Evolutionary conservation across 2,113 vertebrate species (phyloP).

Genomic region (Australoheros scitulus): DNA sequence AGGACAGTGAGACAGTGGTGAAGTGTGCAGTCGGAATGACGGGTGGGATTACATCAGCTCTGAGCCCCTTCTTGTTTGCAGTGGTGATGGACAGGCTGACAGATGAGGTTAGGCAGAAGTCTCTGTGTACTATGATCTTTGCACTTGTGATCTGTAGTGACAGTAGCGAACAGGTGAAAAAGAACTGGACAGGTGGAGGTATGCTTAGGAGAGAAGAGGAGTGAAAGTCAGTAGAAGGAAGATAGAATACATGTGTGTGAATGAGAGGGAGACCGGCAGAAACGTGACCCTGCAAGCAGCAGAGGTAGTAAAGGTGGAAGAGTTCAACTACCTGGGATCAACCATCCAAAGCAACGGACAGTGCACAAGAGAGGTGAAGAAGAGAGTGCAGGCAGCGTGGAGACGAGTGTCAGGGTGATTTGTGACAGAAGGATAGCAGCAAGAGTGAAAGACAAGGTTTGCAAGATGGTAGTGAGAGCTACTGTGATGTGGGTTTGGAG

Average conservation of each 20-base stretch:
- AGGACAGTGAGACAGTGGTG: too few species aligned
- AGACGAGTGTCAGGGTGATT: not conserved
- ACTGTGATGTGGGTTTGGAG: too few species aligned
- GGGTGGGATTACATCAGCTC: too few species aligned
- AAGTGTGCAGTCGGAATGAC: too few species aligned
- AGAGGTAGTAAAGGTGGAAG: not conserved
- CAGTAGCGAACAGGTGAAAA: not conserved
- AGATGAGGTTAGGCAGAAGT: too few species aligned
- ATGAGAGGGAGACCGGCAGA: not conserved
- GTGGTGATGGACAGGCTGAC: not conserved
- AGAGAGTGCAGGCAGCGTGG: too few species aligned
- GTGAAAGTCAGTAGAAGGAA: not conserved
- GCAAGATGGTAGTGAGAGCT: not conserved
- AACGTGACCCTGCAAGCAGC: not conserved
- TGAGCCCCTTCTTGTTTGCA: too few species aligned
- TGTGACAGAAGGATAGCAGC: not conserved
- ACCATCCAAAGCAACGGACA: not conserved
- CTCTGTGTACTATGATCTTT: not conserved
- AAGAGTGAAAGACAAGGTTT: not conserved
- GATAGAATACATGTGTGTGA: not conserved
- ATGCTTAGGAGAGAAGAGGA: not conserved
- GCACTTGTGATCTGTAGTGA: not conserved
- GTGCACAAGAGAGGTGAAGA: not conserved
- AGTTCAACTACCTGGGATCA: too few species aligned
- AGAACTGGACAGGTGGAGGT: not conserved